phyloP scores from a whole-genome alignment of 2,797 vertebrate species.

The Dryobates pubescens region DNA sequence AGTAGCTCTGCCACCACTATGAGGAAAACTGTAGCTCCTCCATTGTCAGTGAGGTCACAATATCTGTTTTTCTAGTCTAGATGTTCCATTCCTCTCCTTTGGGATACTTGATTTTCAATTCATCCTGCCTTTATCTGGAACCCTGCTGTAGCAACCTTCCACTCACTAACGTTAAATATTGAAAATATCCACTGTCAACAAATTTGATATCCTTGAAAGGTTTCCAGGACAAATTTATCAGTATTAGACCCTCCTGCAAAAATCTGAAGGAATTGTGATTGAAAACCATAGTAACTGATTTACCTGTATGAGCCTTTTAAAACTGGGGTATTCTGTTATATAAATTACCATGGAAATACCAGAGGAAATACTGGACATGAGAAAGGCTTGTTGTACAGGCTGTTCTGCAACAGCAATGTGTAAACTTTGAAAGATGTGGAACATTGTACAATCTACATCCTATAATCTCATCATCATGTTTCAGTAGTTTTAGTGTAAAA shows the following conservation, averaged over 20 bases:
- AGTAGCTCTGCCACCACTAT: background rate
- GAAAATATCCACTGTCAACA: conserved; percentile 18
- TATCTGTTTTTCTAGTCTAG: background rate
- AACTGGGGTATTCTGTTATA: background rate
- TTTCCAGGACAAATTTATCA: conserved; percentile 11
- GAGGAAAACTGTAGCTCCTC: background rate
- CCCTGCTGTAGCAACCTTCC: background rate
- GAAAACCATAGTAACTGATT: background rate
- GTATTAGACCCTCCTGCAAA: background rate
- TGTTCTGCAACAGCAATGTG: background rate
- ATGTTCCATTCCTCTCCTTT: background rate
- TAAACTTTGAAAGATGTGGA: background rate
- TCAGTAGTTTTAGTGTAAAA: background rate
- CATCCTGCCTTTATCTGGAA: background rate
- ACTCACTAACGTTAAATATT: background rate
- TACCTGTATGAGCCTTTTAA: background rate
- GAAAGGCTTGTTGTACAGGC: accelerated
- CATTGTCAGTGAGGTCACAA: background rate
- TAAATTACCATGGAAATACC: background rate
- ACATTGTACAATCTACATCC: background rate
- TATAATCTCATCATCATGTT: background rate
- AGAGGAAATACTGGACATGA: background rate
- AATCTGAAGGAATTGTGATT: background rate
- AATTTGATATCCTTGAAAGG: conserved; percentile 31
- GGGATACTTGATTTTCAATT: background rate